A percentile compares a stretch with the other conserved stretches of the same genome.
These are phyloP conservation scores for Cinara cedri DNA, from an alignment of 2,888 invertebrate species.

Conservation along the genomic window DNA sequence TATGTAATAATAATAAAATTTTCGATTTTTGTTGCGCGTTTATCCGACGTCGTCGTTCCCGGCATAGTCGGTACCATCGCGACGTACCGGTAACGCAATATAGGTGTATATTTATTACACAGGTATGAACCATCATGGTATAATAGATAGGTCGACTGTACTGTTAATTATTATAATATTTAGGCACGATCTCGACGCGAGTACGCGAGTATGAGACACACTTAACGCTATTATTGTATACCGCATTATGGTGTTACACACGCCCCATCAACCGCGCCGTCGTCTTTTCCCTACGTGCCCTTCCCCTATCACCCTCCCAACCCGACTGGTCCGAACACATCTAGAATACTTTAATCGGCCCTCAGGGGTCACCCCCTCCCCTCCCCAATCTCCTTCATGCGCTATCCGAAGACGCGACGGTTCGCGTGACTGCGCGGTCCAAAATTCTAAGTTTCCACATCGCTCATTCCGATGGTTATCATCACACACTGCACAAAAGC, in stretches of 20 bases:
- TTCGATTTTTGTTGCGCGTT: slow-evolving; percentile 7
- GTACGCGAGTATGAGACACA: neutral
- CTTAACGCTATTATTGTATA: neutral
- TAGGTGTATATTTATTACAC: too few relatives aligned
- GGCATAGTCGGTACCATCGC: neutral
- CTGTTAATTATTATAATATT: too few relatives aligned
- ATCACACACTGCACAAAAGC: slow-evolving; percentile 33
- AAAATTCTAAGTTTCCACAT: slow-evolving; percentile 54
- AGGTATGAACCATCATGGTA: too few relatives aligned
- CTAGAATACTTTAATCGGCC: slow-evolving; percentile 49
- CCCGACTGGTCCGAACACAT: neutral
- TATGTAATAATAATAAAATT: slow-evolving; percentile 16
- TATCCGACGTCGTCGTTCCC: neutral
- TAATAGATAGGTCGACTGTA: too few relatives aligned
- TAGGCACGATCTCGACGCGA: too few relatives aligned
- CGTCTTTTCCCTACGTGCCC: too few relatives aligned
- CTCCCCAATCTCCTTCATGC: too few relatives aligned
- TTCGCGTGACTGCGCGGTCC: slow-evolving; percentile 47
- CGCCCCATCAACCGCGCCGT: too few relatives aligned
- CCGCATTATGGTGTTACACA: too few relatives aligned
- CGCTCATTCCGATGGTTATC: slow-evolving; percentile 55
- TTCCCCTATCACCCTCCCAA: too few relatives aligned
- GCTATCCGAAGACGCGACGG: neutral
- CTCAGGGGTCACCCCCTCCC: slow-evolving; percentile 13
- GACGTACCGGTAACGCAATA: too few relatives aligned